Evolutionary conservation across 2,888 invertebrate species (phyloP).

Genomic region (Phyto melanocephala): DNA sequence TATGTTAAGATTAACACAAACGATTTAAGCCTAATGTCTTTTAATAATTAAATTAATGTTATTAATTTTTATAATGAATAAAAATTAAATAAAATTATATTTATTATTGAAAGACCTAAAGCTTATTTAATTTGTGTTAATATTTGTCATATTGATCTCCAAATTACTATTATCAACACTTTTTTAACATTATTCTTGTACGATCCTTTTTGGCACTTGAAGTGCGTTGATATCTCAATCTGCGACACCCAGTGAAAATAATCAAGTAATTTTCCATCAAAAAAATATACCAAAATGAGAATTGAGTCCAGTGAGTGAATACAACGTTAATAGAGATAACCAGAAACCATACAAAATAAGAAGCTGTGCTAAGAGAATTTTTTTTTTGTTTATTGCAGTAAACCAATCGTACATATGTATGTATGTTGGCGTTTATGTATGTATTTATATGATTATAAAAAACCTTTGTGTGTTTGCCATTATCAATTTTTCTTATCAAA

Average conservation of each 20-base stretch:
- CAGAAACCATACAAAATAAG: conserved; percentile 34
- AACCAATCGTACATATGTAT: not conserved
- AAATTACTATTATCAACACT: not conserved
- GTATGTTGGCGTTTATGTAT: not conserved
- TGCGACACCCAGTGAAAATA: not conserved
- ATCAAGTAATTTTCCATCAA: conserved; percentile 35
- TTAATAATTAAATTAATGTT: too few relatives aligned
- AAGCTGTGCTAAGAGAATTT: not conserved
- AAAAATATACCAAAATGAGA: not conserved
- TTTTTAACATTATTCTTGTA: not conserved
- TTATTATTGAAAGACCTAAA: too few relatives aligned
- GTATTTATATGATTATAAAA: too few relatives aligned
- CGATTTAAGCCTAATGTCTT: too few relatives aligned
- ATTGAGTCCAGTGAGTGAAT: not conserved
- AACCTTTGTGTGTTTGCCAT: not conserved
- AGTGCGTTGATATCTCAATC: not conserved
- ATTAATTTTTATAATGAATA: too few relatives aligned
- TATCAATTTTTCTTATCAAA: conserved; percentile 33
- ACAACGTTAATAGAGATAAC: conserved; percentile 34
- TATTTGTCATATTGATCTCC: not conserved
- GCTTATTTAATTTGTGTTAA: too few relatives aligned
- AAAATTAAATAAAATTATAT: too few relatives aligned
- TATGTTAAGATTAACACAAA: too few relatives aligned
- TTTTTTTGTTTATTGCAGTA: not conserved
- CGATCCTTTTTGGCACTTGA: not conserved